These are phyloP conservation scores for Pocillopora damicornis DNA, from an alignment of 64 coral and sea anemone species.

Conservation along the genomic window DNA sequence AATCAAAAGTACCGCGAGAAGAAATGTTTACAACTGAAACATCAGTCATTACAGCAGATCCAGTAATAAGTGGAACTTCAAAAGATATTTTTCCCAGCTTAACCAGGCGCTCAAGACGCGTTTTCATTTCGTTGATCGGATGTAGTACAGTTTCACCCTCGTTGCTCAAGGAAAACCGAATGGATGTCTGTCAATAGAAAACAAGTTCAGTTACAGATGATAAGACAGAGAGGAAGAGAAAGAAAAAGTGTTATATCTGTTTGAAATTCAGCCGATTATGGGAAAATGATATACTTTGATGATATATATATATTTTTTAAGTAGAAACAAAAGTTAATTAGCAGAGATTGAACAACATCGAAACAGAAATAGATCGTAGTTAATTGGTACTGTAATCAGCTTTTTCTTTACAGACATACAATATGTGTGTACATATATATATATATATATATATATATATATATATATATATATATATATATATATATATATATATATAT, in stretches of 20 bases:
- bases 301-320: no score
- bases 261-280: no score
- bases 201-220: not conserved
- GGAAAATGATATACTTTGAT: no score
- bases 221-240: not conserved
- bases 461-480: no score
- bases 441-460: no score
- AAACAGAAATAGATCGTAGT: no score
- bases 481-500: no score
- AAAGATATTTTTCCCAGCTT: not conserved
- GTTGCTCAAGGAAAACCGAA: slow-evolving; percentile 12
- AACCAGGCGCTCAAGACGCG: slow-evolving; percentile 1
- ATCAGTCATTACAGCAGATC: not conserved
- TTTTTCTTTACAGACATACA: no score
- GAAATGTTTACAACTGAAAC: not conserved
- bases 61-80: not conserved
- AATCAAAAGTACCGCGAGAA: not conserved
- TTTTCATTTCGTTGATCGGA: slow-evolving; percentile 4
- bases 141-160: not conserved
- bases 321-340: no score
- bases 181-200: not conserved
- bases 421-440: no score
- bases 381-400: no score
- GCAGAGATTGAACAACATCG: no score
- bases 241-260: not conserved